Base-by-base conservation (phyloP, 2,113 vertebrate genomes). In the Melanerpes aurifrons region DNA sequence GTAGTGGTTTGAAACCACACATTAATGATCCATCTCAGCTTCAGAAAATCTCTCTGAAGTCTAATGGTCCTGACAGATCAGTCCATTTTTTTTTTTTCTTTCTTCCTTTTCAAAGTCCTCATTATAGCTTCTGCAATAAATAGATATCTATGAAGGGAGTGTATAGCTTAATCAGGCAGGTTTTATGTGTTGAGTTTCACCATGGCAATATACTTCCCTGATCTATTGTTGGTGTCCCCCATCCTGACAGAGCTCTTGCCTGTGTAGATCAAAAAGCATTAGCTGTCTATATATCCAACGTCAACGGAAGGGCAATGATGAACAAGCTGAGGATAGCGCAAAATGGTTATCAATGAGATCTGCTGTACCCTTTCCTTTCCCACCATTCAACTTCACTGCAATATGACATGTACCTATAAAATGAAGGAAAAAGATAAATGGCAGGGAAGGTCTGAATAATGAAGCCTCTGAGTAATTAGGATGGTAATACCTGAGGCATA, bases 381-480 rank as follows among this genome's bases (percentile, higher is more conserved):
- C 29, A 37, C 35, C 54, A 9, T 56, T 40, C 88, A 91, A 94
- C 10, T 40, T 54, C 59, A 32, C 66, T 83, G 53, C 82, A 94
- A 22, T 59, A 62, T 80, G 47, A 31, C 80, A 59, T 15, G 28
- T 35, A 88, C 70, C 31, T 68, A 16, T 3, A 6, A 86, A 61
- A 21, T 21, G 40, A 57, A 77, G 50, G 57, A 66, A 85, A 89
- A 86, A 91, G 73, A 84, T 74, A 80, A 93, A 92, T 9, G 16
- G 28, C 61, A 17, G 45, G 77, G 84, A 89, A 90, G 70, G 80
- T 86, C 78, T 95, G 73, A 93, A 87, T 69, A 95, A 91, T 31
- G 67, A 82, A 90, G 29, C 18, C 50, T 90, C 64, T 59, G 47
- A 87, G 45, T 92, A 97, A 96, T 96, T 95, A 96, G 72, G 64